These are phyloP conservation scores for Tachysurus vachellii DNA, from an alignment of 2,113 vertebrate species.

Conservation along the genomic window DNA sequence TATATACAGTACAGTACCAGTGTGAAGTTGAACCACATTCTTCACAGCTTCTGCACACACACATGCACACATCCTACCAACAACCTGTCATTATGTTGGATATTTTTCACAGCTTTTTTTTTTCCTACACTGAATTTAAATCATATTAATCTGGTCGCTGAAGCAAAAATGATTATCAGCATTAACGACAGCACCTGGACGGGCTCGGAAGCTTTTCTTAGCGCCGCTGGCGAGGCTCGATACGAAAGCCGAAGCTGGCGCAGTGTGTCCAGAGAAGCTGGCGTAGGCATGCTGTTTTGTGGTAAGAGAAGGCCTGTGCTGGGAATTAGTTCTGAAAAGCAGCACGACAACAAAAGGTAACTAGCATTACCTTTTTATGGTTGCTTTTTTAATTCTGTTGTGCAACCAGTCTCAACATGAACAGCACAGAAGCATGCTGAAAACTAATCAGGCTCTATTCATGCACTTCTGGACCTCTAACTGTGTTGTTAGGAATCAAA, in stretches of 20 bases:
- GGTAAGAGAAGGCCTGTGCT: constrained; percentile 6
- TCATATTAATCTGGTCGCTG: constrained; percentile 5
- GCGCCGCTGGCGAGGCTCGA: constrained; percentile 14
- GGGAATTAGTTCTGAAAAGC: constrained; percentile 47
- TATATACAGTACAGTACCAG: background rate
- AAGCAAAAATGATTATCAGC: constrained; percentile 9
- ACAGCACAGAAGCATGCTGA: constrained; percentile 3
- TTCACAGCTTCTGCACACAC: background rate
- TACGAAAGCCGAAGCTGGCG: constrained; percentile 11
- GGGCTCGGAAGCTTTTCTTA: background rate
- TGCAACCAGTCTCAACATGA: constrained; percentile 26
- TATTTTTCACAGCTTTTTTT: constrained; percentile 18
- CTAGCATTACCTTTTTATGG: constrained; percentile 37
- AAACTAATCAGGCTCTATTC: constrained; percentile 37
- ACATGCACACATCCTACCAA: background rate
- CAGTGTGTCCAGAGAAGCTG: constrained; percentile 15
- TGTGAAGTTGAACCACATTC: background rate
- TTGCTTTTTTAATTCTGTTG: constrained; percentile 33
- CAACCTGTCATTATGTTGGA: constrained; percentile 7
- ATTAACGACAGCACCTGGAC: constrained; percentile 14
- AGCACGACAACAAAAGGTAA: background rate
- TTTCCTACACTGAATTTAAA: constrained; percentile 34
- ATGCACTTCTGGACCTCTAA: constrained; percentile 21
- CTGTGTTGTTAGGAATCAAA: constrained; percentile 33
- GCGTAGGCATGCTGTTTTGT: background rate